Percentiles rank a stretch among this genome's conserved stretches.
These are phyloP conservation scores for Dinomys branickii DNA, from an alignment of 2,113 vertebrate species.

Conservation along the genomic window DNA sequence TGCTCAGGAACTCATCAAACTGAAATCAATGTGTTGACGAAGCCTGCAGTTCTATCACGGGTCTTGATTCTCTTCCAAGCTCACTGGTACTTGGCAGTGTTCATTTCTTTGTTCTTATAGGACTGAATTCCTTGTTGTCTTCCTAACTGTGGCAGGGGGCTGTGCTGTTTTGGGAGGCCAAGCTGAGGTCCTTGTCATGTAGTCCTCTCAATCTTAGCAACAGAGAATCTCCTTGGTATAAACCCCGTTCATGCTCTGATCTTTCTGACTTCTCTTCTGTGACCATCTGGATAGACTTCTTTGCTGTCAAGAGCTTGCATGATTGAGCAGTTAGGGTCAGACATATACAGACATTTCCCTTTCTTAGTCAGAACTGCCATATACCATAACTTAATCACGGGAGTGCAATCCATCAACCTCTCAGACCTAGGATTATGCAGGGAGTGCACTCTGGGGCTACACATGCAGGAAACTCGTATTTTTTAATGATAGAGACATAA, in stretches of 20 bases:
- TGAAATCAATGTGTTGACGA: not conserved
- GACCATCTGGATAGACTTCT: not conserved
- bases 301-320: not conserved
- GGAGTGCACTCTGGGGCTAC: not conserved
- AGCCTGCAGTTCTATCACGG: not conserved
- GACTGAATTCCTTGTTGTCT: not conserved
- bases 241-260: not conserved
- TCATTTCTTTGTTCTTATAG: not conserved
- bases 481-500: not conserved
- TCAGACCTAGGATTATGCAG: not conserved
- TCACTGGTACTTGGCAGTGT: not conserved
- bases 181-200: not conserved
- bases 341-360: not conserved
- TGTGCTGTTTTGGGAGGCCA: not conserved
- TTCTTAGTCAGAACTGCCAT: not conserved
- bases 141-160: not conserved
- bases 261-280: not conserved
- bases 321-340: not conserved
- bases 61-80: conserved; percentile 8
- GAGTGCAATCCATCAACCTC: not conserved
- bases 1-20: not conserved
- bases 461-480: not conserved
- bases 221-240: not conserved
- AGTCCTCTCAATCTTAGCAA: not conserved
- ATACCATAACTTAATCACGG: not conserved